Evolutionary conservation across 2,113 vertebrate genomes (phyloP).

Genomic region (Chamaetylas fuelleborni): DNA sequence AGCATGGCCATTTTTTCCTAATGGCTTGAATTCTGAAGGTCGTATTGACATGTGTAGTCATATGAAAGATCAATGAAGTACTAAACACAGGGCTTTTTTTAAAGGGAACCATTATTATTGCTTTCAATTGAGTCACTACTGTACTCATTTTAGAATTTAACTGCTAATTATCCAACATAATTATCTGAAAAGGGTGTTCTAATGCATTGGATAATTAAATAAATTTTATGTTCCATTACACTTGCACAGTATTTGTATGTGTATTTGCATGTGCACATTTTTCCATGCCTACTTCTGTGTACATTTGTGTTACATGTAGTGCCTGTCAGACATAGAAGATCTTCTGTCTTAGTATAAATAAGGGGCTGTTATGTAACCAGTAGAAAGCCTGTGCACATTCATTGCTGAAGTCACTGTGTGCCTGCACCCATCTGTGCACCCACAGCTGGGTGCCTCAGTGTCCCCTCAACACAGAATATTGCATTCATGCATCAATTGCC

Average conservation of each 20-base stretch:
- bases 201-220: background rate
- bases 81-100: background rate
- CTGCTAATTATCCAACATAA: constrained; percentile 18
- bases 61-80: constrained; percentile 29
- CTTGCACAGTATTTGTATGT: background rate
- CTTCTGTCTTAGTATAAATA: background rate
- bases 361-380: background rate
- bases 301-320: background rate
- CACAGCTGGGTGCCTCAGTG: background rate
- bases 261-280: background rate
- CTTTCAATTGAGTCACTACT: constrained; percentile 11
- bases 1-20: background rate
- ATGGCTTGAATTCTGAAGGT: constrained; percentile 40
- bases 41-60: background rate
- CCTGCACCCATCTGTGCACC: background rate
- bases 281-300: background rate
- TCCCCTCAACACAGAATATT: background rate
- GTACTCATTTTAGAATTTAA: background rate
- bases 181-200: constrained; percentile 14
- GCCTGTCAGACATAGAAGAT: background rate
- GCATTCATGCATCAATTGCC: background rate
- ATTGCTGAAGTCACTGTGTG: background rate
- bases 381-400: background rate
- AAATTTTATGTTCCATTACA: background rate
- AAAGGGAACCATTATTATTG: background rate